Conservation (phyloP, 2,888 invertebrate genomes). For the Corythucha ciliata region DNA sequence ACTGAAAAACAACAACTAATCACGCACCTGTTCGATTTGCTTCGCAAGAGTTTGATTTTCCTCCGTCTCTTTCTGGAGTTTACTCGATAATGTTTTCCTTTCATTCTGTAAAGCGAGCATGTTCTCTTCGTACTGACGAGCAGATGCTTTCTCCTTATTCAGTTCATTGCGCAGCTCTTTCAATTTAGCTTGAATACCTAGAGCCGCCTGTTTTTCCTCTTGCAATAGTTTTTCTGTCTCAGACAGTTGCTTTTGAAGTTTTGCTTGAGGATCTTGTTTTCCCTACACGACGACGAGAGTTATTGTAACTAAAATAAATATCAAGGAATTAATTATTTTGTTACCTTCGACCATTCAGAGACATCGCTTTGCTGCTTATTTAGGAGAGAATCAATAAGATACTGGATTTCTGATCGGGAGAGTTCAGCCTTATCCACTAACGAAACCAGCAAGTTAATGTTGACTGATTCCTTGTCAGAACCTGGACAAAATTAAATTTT, state of each 20-base stretch:
- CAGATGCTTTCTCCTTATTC: constrained; percentile 51
- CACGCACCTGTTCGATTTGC: constrained; percentile 51
- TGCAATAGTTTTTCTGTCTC: constrained; percentile 71
- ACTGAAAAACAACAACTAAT: neutral
- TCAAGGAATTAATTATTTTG: neutral
- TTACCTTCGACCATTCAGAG: constrained; percentile 75
- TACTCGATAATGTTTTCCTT: constrained; percentile 42
- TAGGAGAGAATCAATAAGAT: constrained; percentile 76
- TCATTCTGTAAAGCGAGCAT: constrained; percentile 44
- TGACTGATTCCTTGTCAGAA: constrained; percentile 53
- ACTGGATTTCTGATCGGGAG: constrained; percentile 78
- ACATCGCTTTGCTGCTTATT: constrained; percentile 73
- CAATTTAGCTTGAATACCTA: constrained; percentile 65
- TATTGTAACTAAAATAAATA: neutral
- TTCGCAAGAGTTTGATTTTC: constrained; percentile 54
- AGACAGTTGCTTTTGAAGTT: constrained; percentile 76
- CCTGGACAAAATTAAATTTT: constrained; percentile 42
- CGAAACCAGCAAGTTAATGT: constrained; percentile 51
- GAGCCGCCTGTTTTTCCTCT: constrained; percentile 65
- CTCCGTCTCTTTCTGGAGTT: constrained; percentile 52
- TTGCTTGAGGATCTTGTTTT: constrained; percentile 69
- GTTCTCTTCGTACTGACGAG: constrained; percentile 50
- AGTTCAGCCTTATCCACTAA: constrained; percentile 71
- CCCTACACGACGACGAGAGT: neutral
- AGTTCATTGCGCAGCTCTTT: constrained; percentile 65